A percentile compares a stretch with the other conserved stretches of the same genome.
These are phyloP conservation scores for Euleptes europaea DNA, from an alignment of 2,113 vertebrate genomes.

Conservation along the genomic window DNA sequence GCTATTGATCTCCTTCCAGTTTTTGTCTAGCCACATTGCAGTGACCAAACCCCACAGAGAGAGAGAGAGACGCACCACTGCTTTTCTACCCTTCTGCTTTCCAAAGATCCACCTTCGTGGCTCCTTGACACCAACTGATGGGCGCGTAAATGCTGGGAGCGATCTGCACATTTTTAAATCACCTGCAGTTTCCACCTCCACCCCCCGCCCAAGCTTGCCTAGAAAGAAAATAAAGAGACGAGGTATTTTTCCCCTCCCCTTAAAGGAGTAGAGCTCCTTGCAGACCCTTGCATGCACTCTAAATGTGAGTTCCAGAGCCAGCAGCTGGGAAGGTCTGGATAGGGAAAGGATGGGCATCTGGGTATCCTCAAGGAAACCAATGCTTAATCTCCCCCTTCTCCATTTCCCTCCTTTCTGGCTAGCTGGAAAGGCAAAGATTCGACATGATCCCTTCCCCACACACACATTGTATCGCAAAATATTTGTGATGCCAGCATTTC, in stretches of 20 bases:
- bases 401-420: neutral
- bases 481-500: too few species aligned
- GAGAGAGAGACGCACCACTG: neutral
- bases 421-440: neutral
- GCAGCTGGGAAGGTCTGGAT: rapidly evolving
- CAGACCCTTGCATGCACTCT: neutral
- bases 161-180: neutral
- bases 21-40: too few species aligned
- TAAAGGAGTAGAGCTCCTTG: neutral
- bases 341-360: neutral
- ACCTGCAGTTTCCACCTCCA: neutral
- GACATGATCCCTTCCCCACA: neutral
- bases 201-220: rapidly evolving
- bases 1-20: too few species aligned
- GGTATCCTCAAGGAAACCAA: neutral
- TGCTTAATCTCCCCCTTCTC: neutral
- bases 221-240: rapidly evolving
- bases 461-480: too few species aligned
- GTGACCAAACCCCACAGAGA: too few species aligned
- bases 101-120: too few species aligned
- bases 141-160: too few species aligned
- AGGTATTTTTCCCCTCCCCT: too few species aligned
- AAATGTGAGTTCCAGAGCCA: neutral
- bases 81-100: too few species aligned
- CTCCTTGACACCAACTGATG: too few species aligned